phyloP scores from a whole-genome alignment of 2,888 invertebrate species.

The Anthophora plumipes region DNA sequence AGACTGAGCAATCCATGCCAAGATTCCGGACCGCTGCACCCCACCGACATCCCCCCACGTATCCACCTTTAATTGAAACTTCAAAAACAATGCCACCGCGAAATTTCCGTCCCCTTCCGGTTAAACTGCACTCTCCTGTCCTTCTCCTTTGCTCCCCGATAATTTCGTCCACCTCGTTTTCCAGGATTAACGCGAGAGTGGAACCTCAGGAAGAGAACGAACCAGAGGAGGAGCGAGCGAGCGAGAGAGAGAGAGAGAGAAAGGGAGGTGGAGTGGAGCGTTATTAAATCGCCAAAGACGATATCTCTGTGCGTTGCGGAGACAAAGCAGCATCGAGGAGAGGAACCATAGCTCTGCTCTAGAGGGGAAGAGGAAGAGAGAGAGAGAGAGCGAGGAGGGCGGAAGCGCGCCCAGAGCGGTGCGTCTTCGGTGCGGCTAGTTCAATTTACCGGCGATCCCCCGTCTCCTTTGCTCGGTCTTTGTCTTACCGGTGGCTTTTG shows the following conservation, averaged over 20 bases:
- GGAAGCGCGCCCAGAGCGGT: slow-evolving; percentile 54
- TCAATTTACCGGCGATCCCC: slow-evolving; percentile 63
- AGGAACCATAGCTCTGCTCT: background rate
- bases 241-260: background rate
- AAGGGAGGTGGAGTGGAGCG: slow-evolving; percentile 36
- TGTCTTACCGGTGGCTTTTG: slow-evolving; percentile 44
- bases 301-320: slow-evolving; percentile 41
- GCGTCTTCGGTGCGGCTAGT: slow-evolving; percentile 65
- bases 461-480: slow-evolving; percentile 38
- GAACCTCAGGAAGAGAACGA: too few species aligned
- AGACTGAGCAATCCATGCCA: slow-evolving; percentile 36
- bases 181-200: slow-evolving; percentile 43
- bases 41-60: slow-evolving; percentile 6
- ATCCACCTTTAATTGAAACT: slow-evolving; percentile 47
- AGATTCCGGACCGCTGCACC: slow-evolving; percentile 4
- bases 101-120: slow-evolving; percentile 32
- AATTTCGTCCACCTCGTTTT: slow-evolving; percentile 51
- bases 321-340: slow-evolving; percentile 16
- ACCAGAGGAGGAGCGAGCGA: too few species aligned
- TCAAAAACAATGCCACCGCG: slow-evolving; percentile 47
- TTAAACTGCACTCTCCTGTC: background rate
- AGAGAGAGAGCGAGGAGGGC: slow-evolving; percentile 5
- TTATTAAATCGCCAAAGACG: slow-evolving; percentile 72
- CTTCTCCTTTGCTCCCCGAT: slow-evolving; percentile 30
- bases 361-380: background rate